Evolutionary conservation across 2,113 vertebrate species (phyloP), one percentile per base, ranked within the genome.

Genomic region (Oreochromis tanganicae): DNA sequence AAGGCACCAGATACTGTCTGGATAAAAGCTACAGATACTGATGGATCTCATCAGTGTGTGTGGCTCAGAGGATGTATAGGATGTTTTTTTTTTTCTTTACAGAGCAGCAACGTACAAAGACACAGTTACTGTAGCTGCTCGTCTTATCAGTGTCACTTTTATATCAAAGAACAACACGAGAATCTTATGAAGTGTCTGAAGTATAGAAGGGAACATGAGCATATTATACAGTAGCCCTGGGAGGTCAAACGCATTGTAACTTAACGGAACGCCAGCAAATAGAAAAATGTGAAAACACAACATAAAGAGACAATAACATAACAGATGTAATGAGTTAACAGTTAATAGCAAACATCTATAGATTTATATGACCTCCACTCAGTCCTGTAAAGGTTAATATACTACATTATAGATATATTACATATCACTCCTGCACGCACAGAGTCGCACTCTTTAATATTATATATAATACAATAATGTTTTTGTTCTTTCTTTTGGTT

Each of bases 21-120:
- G 55, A 83, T 86, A 24, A 90, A 89, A 82, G 82, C 73, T 89
- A 14, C n/a, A 80, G 87, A 48, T 87, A 17, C 32, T 88, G 82
- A 84, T 21, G 36, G 13, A 71, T 80, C 61, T 87, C 43, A 12
- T 50, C 9, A 19, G 48, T 34, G 21, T 50, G 17, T 29, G 17
- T 29, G 24, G 43, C 16, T 66, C 43, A 48, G 10, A 21, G 12
- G 38, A 83, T 4, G 7, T 84, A 46, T 21, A 36, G 3, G 24
- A 61, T 34, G 34, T 2, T n/a, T 57, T 19, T 36, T 63, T 41
- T 71, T 71, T 71, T 81, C 24, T 82, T 75, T 54, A 78, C 16
- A 3, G 17, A 50, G 36, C 41, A 59, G 34, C 24, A 66, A 36
- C 7, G 16, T 29, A 27, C n/a, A 81, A 19, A 57, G 9, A 68